These are phyloP conservation scores for Parascotia fuliginaria DNA, from an alignment of 2,888 invertebrate species.

Conservation along the genomic window DNA sequence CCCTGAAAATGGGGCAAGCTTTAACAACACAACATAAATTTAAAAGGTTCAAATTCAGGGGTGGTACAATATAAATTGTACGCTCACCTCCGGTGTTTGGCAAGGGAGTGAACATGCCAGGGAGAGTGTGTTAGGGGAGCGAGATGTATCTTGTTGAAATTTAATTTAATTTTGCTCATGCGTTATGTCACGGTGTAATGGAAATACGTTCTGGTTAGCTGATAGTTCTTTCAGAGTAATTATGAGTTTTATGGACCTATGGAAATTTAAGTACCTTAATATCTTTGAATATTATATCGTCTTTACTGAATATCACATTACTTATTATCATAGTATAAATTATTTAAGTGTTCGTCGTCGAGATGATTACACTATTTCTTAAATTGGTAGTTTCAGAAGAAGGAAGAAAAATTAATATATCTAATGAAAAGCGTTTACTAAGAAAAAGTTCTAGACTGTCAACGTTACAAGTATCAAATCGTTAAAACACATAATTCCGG, in stretches of 20 bases:
- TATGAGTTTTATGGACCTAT: too few species aligned
- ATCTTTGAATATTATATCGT: too few species aligned
- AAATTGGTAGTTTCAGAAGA: too few species aligned
- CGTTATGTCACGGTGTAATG: slow-evolving; percentile 28
- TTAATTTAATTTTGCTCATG: slow-evolving; percentile 56
- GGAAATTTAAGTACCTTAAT: too few species aligned
- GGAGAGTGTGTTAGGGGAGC: slow-evolving; percentile 4
- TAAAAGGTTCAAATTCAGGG: slow-evolving; percentile 46
- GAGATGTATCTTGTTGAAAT: slow-evolving; percentile 49
- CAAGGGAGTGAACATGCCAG: slow-evolving; percentile 18
- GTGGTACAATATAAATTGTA: slow-evolving; percentile 41
- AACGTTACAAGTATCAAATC: not conserved
- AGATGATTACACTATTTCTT: too few species aligned
- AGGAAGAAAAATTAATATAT: too few species aligned
- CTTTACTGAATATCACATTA: too few species aligned
- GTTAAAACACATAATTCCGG: slow-evolving; percentile 2
- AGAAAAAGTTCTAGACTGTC: not conserved
- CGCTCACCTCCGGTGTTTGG: slow-evolving; percentile 41
- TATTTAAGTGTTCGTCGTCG: too few species aligned
- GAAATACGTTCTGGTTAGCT: slow-evolving; percentile 14
- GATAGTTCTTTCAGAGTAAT: slow-evolving; percentile 38
- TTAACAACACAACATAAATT: slow-evolving; percentile 49
- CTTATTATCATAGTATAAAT: too few species aligned
- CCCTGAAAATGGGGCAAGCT: slow-evolving; percentile 19
- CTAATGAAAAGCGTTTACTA: too few species aligned